These are phyloP conservation scores for Dolomedes plantarius DNA, from an alignment of 2,888 invertebrate species.

Conservation along the genomic window DNA sequence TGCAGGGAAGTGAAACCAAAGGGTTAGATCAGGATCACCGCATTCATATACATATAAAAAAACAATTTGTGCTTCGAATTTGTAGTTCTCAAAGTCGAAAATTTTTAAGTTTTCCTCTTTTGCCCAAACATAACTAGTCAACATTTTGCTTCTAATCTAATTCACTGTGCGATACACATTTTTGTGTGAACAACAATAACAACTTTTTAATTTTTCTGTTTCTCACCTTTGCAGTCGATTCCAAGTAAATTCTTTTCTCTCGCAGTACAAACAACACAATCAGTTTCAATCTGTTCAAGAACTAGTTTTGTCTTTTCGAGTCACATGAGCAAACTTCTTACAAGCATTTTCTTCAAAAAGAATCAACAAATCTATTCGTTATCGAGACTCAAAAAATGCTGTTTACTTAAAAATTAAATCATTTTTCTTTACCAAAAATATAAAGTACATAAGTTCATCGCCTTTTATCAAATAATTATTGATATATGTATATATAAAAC, in stretches of 20 bases:
- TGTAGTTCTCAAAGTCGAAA: slow-evolving; percentile 13
- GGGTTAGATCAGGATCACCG: slow-evolving; percentile 43
- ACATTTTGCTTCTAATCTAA: slow-evolving; percentile 68
- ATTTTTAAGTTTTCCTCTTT: slow-evolving; percentile 11
- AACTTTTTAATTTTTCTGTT: slow-evolving; percentile 37
- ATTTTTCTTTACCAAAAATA: too few species aligned
- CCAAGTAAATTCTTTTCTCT: background rate
- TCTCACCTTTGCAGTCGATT: slow-evolving; percentile 13
- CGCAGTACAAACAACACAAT: background rate
- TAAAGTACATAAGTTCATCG: too few species aligned
- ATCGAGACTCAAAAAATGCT: too few species aligned
- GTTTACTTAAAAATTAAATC: too few species aligned
- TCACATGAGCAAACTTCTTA: background rate
- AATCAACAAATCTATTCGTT: too few species aligned
- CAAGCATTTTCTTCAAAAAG: too few species aligned
- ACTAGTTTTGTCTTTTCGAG: background rate
- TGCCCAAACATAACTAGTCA: slow-evolving; percentile 71
- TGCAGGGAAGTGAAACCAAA: slow-evolving; percentile 59
- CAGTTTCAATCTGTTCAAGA: background rate
- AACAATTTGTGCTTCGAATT: slow-evolving; percentile 44
- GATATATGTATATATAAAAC: too few species aligned
- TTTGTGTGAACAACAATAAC: slow-evolving; percentile 67
- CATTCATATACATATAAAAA: slow-evolving; percentile 45
- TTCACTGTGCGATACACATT: slow-evolving; percentile 69
- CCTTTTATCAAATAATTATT: too few species aligned